Evolutionary conservation across 2,113 vertebrate genomes (phyloP).

Genomic region (Semicossyphus pulcher): DNA sequence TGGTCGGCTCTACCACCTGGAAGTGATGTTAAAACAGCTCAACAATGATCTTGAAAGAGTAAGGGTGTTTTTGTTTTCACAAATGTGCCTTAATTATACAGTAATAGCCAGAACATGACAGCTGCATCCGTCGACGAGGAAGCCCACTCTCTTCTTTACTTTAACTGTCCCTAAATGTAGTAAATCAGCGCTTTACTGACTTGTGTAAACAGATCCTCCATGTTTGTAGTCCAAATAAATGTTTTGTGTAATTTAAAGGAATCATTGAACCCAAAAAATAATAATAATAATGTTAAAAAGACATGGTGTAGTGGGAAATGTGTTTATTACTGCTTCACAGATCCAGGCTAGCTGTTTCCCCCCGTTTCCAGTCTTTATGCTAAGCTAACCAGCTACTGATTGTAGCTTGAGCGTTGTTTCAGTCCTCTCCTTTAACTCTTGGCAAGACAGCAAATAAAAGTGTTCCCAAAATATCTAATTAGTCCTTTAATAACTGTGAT

Average conservation of each 20-base stretch:
- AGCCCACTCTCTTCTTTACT: not conserved
- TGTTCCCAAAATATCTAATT: not conserved
- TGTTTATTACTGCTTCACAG: too few species aligned
- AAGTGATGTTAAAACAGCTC: constrained; percentile 92
- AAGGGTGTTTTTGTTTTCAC: constrained; percentile 33
- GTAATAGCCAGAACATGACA: not conserved
- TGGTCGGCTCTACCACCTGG: constrained; percentile 90
- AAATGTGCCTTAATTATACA: too few species aligned
- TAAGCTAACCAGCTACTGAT: too few species aligned
- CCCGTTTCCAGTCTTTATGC: not conserved
- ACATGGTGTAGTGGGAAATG: too few species aligned
- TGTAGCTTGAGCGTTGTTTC: too few species aligned
- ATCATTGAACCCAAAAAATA: too few species aligned
- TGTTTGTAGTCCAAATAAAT: too few species aligned
- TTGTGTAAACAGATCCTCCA: not conserved
- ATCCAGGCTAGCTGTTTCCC: not conserved
- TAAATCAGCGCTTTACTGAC: not conserved
- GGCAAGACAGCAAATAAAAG: not conserved
- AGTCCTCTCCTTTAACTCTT: too few species aligned
- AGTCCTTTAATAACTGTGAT: not conserved
- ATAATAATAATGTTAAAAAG: too few species aligned
- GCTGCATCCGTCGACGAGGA: not conserved
- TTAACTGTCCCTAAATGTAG: not conserved
- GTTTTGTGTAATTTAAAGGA: not conserved
- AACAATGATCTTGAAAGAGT: constrained; percentile 93